Evolutionary conservation across 2,113 vertebrate species (phyloP), one percentile per base, ranked within the genome.

Genomic region (Colius striatus): DNA sequence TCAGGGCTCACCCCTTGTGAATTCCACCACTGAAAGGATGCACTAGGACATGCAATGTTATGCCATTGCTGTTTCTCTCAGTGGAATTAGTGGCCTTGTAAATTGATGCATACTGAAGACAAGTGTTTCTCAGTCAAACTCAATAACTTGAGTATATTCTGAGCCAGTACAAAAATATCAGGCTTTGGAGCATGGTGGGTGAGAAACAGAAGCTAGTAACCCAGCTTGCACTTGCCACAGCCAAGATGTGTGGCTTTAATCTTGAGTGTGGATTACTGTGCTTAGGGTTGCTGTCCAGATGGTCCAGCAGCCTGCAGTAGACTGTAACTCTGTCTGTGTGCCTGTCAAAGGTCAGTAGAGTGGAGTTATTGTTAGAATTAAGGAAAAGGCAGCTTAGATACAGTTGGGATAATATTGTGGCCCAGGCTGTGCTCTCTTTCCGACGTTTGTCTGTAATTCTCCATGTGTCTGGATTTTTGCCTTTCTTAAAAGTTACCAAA

Each of bases 201-300:
- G 90, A 81, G 79, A 7, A 78, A 7, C 38, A 53, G 82, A 34
- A 82, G 65, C 53, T 14, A 1, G 1, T 12, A 86, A 71, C 85
- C 66, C 6, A 54, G 45, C 41, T 92, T 71, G 82, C 48, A 25
- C 79, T 83, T 26, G 15, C 19, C 43, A 4, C 0, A 0, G 58
- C 58, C 75, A 57, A 90, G 89, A 87, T 32, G 62, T 6, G 54
- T 13, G 5, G 54, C 3, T 51, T 36, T 94, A 96, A 85, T 95
- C 94, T 48, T 5, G 0, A 48, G 60, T 21, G 55, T 76, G 89
- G 96, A 96, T 97, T 97, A 95, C 62, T 82, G 93, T 1, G 38
- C 92, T 95, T 78, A 83, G 74, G 26, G 43, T 29, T 63, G 90
- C 90, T 58, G 50, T 13, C 93, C 95, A 97, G 94, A 96, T 96